Percentiles rank a stretch among this genome's conserved stretches.
These are phyloP conservation scores for Netelia virgata DNA, from an alignment of 2,888 invertebrate species.

Conservation along the genomic window DNA sequence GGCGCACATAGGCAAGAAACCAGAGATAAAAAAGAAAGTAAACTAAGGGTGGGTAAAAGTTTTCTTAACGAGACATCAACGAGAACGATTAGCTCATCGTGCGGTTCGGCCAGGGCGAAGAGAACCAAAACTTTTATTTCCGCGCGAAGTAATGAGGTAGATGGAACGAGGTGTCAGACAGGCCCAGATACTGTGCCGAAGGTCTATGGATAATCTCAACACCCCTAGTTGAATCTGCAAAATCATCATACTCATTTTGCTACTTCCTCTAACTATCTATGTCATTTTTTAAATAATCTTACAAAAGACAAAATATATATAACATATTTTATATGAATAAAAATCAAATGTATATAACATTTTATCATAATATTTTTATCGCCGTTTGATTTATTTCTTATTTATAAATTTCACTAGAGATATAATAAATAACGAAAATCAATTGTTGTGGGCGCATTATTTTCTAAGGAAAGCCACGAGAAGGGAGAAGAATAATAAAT, in stretches of 20 bases:
- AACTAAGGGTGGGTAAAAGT: slow-evolving; percentile 54
- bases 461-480: slow-evolving; percentile 10
- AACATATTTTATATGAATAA: no score
- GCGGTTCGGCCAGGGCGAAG: slow-evolving; percentile 52
- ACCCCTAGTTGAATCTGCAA: slow-evolving; percentile 36
- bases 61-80: slow-evolving; percentile 68
- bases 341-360: no score
- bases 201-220: background rate
- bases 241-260: background rate
- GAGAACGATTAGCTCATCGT: slow-evolving; percentile 70
- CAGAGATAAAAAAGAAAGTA: slow-evolving; percentile 26
- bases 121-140: slow-evolving; percentile 62
- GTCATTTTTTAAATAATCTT: background rate
- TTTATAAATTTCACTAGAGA: background rate
- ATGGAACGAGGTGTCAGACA: slow-evolving; percentile 33
- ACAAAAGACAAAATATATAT: no score
- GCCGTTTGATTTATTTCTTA: background rate
- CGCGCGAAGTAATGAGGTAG: slow-evolving; percentile 40
- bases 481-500: slow-evolving; percentile 34
- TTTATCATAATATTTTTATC: no score
- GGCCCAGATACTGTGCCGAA: background rate
- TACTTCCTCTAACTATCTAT: background rate
- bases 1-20: slow-evolving; percentile 20
- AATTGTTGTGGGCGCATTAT: background rate
- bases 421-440: background rate